Percentiles rank a stretch among this genome's conserved stretches.
Conservation (phyloP, 2,888 invertebrate genomes). For the Ormyrus nitidulus region DNA sequence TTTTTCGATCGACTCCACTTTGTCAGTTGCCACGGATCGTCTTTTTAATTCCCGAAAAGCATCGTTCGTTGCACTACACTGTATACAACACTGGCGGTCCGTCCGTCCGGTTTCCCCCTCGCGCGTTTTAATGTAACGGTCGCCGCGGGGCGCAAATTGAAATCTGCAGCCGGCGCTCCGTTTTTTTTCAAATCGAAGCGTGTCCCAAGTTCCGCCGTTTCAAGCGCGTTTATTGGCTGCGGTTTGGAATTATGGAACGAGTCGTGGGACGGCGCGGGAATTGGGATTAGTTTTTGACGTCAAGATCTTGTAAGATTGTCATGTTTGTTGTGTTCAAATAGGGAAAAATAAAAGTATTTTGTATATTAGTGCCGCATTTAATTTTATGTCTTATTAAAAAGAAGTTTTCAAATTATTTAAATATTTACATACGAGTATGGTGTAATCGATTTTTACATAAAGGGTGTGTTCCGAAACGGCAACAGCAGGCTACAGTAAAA, state of each 20-base stretch:
- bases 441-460: no score
- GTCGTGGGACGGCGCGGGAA: background rate
- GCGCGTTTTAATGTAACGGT: slow-evolving; percentile 35
- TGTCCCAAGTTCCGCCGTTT: slow-evolving; percentile 6
- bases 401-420: no score
- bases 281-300: no score
- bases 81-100: background rate
- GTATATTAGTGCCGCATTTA: no score
- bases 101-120: slow-evolving; percentile 1
- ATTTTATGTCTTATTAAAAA: no score
- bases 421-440: no score
- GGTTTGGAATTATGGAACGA: background rate
- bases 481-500: no score
- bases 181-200: slow-evolving; percentile 40
- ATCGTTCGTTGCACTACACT: background rate
- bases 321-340: no score
- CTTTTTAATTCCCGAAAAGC: background rate
- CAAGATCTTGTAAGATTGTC: no score
- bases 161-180: slow-evolving; percentile 11
- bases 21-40: background rate
- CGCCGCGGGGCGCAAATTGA: background rate
- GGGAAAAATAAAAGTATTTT: no score
- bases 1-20: slow-evolving; percentile 22
- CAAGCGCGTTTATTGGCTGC: slow-evolving; percentile 6
- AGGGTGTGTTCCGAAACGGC: no score